Conservation (phyloP, 1,140 invertebrate species). For the Thrips palmi region DNA sequence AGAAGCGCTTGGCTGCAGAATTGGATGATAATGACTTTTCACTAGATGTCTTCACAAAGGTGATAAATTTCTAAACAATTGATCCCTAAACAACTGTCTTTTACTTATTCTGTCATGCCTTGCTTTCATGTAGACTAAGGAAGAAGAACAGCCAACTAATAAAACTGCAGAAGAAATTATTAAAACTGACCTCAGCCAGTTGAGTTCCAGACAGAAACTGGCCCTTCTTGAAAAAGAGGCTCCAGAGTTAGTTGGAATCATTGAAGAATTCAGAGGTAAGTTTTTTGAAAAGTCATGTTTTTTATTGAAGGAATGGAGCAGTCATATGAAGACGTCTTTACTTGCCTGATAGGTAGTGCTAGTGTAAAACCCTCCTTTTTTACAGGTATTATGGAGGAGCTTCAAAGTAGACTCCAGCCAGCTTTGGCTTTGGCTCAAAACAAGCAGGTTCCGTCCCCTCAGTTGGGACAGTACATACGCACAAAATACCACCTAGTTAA, state of each 20-base stretch:
- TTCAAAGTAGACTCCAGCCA: no score
- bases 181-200: conserved; percentile 52
- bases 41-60: conserved; percentile 36
- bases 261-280: conserved; percentile 59
- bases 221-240: conserved; percentile 63
- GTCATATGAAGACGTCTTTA: no score
- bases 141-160: conserved; percentile 9
- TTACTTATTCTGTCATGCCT: conserved; percentile 5
- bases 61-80: not conserved
- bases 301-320: no score
- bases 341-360: no score
- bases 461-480: no score
- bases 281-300: no score
- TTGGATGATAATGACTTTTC: conserved; percentile 65
- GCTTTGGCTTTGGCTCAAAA: no score
- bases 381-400: no score
- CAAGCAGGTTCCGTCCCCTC: no score
- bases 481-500: no score
- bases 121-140: conserved; percentile 17
- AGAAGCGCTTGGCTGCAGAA: conserved; percentile 54
- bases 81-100: not conserved
- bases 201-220: conserved; percentile 53
- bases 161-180: conserved; percentile 33
- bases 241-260: conserved; percentile 56
- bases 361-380: no score